Percentiles rank a stretch among this genome's conserved stretches.
Evolutionary conservation across 1,140 invertebrate genomes (phyloP).

Genomic region (Nasonia vitripennis): DNA sequence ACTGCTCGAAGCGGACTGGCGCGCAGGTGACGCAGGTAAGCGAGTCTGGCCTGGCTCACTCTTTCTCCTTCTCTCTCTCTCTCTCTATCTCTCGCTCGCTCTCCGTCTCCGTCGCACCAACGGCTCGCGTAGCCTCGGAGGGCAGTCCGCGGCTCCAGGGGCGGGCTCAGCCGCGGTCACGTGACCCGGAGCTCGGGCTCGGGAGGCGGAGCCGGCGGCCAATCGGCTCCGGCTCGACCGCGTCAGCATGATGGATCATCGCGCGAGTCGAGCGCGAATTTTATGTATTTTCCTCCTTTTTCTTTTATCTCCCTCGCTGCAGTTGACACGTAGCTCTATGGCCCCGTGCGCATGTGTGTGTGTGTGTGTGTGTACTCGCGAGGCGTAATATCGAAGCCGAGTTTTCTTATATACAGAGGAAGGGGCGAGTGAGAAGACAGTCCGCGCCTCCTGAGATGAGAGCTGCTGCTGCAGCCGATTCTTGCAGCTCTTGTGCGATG

Average conservation of each 20-base stretch:
- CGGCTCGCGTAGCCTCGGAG: background rate
- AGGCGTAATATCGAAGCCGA: constrained; percentile 59
- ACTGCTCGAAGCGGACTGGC: constrained; percentile 64
- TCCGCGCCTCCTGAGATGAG: too few relatives aligned
- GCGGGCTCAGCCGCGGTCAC: constrained; percentile 61
- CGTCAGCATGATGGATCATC: constrained; percentile 73
- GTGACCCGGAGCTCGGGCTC: constrained; percentile 57
- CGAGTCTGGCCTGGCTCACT: constrained; percentile 42
- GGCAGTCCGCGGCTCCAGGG: constrained; percentile 24
- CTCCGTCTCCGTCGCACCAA: constrained; percentile 24
- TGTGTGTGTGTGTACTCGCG: background rate
- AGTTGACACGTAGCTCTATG: constrained; percentile 72
- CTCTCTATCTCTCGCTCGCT: constrained; percentile 21
- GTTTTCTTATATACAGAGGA: constrained; percentile 50
- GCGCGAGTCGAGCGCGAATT: constrained; percentile 59
- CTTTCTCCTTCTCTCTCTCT: background rate
- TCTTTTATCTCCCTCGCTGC: constrained; percentile 73
- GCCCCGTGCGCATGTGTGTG: background rate
- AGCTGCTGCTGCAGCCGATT: background rate
- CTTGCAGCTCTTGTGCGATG: constrained; percentile 34
- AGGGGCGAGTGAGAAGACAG: background rate
- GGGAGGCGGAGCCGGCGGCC: constrained; percentile 66
- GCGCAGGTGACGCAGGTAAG: constrained; percentile 69
- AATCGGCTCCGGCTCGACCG: constrained; percentile 64
- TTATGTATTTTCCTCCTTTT: constrained; percentile 68